Conservation (phyloP, 2,888 invertebrate genomes). For the Drosophila borealis region DNA sequence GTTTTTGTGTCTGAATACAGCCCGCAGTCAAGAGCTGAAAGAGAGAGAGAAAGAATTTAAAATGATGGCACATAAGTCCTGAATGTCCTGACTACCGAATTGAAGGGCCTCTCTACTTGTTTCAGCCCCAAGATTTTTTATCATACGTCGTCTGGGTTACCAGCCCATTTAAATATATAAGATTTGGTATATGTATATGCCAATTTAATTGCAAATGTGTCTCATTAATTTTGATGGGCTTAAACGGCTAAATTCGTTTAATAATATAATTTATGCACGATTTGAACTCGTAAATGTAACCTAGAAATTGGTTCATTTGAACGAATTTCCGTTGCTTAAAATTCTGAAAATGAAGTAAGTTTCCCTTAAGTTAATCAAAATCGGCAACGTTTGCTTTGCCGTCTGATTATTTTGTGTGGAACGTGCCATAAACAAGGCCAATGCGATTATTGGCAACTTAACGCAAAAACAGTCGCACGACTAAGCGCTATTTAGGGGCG, state of each 20-base stretch:
- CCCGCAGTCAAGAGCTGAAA: no score
- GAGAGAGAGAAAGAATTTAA: no score
- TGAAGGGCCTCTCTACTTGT: background rate
- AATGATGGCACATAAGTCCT: no score
- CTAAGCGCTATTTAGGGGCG: slow-evolving; percentile 38
- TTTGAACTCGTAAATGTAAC: background rate
- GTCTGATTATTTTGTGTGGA: slow-evolving; percentile 56
- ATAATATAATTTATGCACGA: slow-evolving; percentile 6
- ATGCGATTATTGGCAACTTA: slow-evolving; percentile 56
- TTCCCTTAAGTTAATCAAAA: slow-evolving; percentile 61
- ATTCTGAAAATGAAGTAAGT: slow-evolving; percentile 22
- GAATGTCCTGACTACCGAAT: no score
- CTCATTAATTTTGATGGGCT: background rate
- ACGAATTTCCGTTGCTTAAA: slow-evolving; percentile 12
- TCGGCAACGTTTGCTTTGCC: slow-evolving; percentile 40
- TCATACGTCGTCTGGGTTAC: slow-evolving; percentile 15
- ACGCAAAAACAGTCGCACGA: slow-evolving; percentile 41
- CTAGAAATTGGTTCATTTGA: slow-evolving; percentile 18
- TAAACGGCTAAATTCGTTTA: background rate
- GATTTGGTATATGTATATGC: background rate
- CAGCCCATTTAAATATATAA: slow-evolving; percentile 6
- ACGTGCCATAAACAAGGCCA: slow-evolving; percentile 62
- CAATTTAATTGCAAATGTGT: background rate
- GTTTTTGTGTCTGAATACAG: no score
- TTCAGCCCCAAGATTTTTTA: background rate